A percentile compares a stretch with the other conserved stretches of the same genome.
Conservation (phyloP, 2,888 invertebrate genomes). For the Drosophila percnosoma region DNA sequence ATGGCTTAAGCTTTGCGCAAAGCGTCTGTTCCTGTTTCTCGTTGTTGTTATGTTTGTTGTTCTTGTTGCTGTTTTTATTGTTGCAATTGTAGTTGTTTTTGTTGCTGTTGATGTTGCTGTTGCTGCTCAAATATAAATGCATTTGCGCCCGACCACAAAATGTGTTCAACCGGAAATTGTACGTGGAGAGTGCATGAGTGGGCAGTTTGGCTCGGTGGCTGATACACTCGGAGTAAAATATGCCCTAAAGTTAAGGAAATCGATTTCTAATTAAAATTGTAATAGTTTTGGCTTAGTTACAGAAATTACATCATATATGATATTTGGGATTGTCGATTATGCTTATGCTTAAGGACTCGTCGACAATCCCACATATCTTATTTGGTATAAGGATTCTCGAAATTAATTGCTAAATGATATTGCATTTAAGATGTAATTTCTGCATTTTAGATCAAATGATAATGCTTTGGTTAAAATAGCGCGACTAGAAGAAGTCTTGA, state of each 20-base stretch:
- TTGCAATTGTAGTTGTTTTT: conserved; percentile 30
- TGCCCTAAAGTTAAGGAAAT: background rate
- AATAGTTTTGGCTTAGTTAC: background rate
- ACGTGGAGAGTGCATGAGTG: conserved; percentile 71
- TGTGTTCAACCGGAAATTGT: conserved; percentile 83
- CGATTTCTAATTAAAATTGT: background rate
- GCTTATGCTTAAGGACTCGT: background rate
- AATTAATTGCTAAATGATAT: background rate
- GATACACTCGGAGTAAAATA: conserved; percentile 11
- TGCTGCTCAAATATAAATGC: conserved; percentile 78
- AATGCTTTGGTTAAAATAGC: background rate
- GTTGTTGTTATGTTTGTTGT: conserved; percentile 22
- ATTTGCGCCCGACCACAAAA: conserved; percentile 81
- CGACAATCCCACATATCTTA: background rate
- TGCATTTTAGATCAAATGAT: background rate
- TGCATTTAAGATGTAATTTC: background rate
- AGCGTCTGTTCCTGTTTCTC: conserved; percentile 51
- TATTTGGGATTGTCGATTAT: background rate
- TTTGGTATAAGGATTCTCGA: background rate
- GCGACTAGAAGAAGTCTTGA: background rate
- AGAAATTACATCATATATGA: background rate
- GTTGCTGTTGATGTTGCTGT: conserved; percentile 38
- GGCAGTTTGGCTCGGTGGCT: conserved; percentile 45
- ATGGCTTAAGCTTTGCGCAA: conserved; percentile 76
- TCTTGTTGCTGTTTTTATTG: conserved; percentile 33